Evolutionary conservation across 1,140 invertebrate species (phyloP).

Genomic region (Parasteatoda tepidariorum): DNA sequence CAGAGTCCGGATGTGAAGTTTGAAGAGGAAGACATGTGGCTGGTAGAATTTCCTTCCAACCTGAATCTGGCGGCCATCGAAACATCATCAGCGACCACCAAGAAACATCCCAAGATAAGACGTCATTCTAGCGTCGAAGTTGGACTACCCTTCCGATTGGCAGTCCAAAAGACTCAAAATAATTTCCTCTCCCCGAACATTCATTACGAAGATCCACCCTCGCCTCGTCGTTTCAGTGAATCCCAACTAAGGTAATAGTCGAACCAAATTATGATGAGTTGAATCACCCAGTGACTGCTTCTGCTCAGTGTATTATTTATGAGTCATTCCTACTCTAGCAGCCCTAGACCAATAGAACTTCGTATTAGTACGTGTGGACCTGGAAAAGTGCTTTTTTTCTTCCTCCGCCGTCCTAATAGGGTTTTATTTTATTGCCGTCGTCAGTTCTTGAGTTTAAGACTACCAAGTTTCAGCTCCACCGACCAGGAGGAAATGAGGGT

Average conservation of each 20-base stretch:
- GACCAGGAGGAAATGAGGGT: too few relatives aligned
- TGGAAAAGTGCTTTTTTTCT: too few relatives aligned
- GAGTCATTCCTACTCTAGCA: too few relatives aligned
- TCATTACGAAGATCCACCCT: not conserved
- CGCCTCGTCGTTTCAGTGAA: slow-evolving; percentile 41
- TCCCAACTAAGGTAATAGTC: slow-evolving; percentile 31
- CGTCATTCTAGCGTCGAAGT: slow-evolving; percentile 51
- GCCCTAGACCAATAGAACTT: too few relatives aligned
- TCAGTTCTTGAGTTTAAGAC: too few relatives aligned
- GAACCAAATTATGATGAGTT: not conserved
- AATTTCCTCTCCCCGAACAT: not conserved
- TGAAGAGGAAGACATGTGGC: slow-evolving; percentile 56
- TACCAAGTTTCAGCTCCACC: too few relatives aligned
- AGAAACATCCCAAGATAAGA: not conserved
- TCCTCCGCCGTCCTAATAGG: too few relatives aligned
- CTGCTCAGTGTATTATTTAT: too few relatives aligned
- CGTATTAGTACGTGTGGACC: too few relatives aligned
- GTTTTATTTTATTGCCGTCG: too few relatives aligned
- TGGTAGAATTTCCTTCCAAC: slow-evolving; percentile 49
- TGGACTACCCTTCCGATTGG: slow-evolving; percentile 26
- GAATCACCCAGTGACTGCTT: too few relatives aligned
- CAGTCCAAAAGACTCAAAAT: slow-evolving; percentile 6
- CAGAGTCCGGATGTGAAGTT: slow-evolving; percentile 32
- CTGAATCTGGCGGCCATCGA: not conserved
- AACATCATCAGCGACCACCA: not conserved